Base-by-base conservation (phyloP, 1,140 invertebrate genomes). In the Tenebrio molitor region DNA sequence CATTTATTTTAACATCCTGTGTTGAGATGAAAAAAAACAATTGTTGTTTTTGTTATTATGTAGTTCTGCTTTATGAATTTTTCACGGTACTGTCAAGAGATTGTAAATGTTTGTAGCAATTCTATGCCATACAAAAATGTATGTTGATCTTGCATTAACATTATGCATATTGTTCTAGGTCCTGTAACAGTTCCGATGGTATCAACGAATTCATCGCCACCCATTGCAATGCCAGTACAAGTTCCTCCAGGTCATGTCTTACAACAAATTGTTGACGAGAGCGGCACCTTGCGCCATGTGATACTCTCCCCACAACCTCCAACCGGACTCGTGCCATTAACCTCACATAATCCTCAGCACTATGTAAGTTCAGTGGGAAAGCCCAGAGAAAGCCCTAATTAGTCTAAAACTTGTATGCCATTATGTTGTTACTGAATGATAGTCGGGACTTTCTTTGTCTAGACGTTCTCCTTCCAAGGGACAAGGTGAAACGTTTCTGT, bases 251-350 rank as follows among this genome's bases (percentile, higher is more conserved):
- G 94, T 80, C 95, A 92, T 86, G 89, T 96, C 83, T 90, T 96
- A 74, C 93, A 94, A 83, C 94, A 94, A 82, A 94, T 96, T 77
- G 89, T 96, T 74, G 95, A 96, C 84, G 95, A 96, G 83, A 92
- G 88, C 82, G 93, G 93, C 64, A 92, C 92, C 67, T 86, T 97
- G 75, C 88, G 93, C 34, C 94, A 96, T 84, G 93, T 95, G 76
- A 91, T 96, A 76, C 86, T 95, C 66, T 92, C 91, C 7, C 89
- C 91, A 62, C 90, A 92, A 81, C 87, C 89, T 66, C 89, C 89
- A 72, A 74, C 79, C 23, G 79, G 84, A 81, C 72, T 85, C 73
- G 66, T 81, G 67, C 77, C 79, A 17, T 71, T 81, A 34, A 76
- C 79, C 42, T 75, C 79, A 63, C 81, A 81, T 66, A 82, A 81